These are phyloP conservation scores for Acromyrmex heyeri DNA, from an alignment of 1,140 invertebrate genomes.

Conservation along the genomic window DNA sequence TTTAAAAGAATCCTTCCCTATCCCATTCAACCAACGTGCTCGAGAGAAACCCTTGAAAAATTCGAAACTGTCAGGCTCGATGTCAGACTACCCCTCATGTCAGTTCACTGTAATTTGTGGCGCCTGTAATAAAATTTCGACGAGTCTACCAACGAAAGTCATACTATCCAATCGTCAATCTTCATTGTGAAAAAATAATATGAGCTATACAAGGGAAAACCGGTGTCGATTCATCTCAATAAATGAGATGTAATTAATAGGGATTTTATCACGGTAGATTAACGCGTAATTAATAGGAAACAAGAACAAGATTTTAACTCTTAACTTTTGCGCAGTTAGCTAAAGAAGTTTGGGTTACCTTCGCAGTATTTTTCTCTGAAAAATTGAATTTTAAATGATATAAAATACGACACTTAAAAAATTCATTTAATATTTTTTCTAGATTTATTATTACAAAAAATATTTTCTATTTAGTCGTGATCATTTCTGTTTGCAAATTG, in stretches of 20 bases:
- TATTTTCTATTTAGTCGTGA: neutral
- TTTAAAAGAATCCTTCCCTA: conserved; percentile 80
- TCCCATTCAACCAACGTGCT: conserved; percentile 28
- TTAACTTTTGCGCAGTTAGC: neutral
- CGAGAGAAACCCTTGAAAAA: conserved; percentile 78
- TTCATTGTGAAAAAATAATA: conserved; percentile 24
- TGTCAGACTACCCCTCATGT: conserved; percentile 76
- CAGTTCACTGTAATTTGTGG: conserved; percentile 73
- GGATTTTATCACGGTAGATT: conserved; percentile 31
- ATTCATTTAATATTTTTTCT: conserved; percentile 6
- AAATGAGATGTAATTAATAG: conserved; percentile 14
- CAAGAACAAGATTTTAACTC: conserved; percentile 7
- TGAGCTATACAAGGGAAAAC: neutral
- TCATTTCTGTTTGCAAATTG: neutral
- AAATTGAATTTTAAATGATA: neutral
- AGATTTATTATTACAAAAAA: neutral
- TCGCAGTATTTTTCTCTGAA: neutral
- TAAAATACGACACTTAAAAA: neutral
- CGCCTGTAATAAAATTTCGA: conserved; percentile 64
- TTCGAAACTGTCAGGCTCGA: conserved; percentile 80
- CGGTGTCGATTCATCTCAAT: neutral
- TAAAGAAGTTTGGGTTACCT: neutral
- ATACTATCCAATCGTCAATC: conserved; percentile 41
- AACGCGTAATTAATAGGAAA: conserved; percentile 21
- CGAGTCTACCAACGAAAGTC: conserved; percentile 37